Conservation (phyloP, 2,113 vertebrate species). For the Rhinolophus sinicus region DNA sequence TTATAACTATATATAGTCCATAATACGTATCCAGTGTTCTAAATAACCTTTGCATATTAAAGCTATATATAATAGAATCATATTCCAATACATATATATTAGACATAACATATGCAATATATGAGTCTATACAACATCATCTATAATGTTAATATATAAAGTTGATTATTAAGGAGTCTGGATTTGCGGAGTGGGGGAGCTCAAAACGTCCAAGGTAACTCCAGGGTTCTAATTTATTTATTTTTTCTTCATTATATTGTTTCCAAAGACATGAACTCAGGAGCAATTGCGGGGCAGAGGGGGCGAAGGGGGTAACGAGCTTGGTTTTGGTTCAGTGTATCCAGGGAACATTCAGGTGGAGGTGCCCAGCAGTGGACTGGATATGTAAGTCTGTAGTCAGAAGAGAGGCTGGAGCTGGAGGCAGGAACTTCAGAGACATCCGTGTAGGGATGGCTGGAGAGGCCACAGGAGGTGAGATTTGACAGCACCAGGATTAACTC, state of each 20-base stretch:
- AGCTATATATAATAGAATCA: background rate
- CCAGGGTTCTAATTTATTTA: background rate
- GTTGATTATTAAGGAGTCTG: background rate
- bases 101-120: background rate
- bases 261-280: background rate
- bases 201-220: background rate
- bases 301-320: background rate
- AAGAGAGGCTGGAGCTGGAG: background rate
- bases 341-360: background rate
- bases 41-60: conserved; percentile 5
- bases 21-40: background rate
- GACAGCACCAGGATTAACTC: background rate
- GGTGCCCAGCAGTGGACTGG: background rate
- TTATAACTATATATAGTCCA: background rate
- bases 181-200: background rate
- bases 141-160: background rate
- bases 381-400: background rate
- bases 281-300: background rate
- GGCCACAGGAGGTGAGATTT: background rate
- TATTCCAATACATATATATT: background rate
- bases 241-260: background rate
- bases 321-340: background rate
- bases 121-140: background rate
- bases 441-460: background rate
- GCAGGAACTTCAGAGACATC: background rate